A percentile compares a stretch with the other conserved stretches of the same genome.
These are phyloP conservation scores for Hippasteria phrygiana DNA, from an alignment of 53 echinoderm and acorn worm species.

Conservation along the genomic window DNA sequence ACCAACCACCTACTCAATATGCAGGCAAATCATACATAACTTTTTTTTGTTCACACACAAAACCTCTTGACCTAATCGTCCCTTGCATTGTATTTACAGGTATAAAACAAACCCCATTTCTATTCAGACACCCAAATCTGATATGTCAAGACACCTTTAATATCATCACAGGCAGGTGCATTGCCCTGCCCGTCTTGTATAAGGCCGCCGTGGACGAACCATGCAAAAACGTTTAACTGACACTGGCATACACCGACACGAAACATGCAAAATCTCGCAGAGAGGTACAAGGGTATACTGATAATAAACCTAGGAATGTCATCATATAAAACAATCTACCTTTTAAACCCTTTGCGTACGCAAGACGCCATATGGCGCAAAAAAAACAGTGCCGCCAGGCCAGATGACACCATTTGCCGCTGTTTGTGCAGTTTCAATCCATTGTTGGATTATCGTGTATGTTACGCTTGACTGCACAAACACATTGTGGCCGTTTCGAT, in stretches of 20 bases:
- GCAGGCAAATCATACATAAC: no score
- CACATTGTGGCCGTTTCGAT: no score
- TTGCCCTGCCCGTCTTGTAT: background rate
- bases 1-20: no score
- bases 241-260: background rate
- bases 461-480: no score
- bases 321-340: background rate
- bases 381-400: no score
- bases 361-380: no score
- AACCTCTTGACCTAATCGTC: background rate
- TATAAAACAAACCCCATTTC: background rate
- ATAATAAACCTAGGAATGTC: background rate
- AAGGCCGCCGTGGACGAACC: constrained; percentile 8
- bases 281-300: background rate
- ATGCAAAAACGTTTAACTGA: background rate
- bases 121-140: background rate
- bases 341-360: background rate
- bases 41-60: background rate
- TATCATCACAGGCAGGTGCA: background rate
- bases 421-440: no score
- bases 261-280: background rate
- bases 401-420: no score
- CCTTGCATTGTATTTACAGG: background rate
- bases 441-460: no score
- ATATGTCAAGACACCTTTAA: constrained; percentile 27